A percentile compares a stretch with the other conserved stretches of the same genome.
phyloP scores from a whole-genome alignment of 2,888 invertebrate species.

The Agrochola lychnidis region DNA sequence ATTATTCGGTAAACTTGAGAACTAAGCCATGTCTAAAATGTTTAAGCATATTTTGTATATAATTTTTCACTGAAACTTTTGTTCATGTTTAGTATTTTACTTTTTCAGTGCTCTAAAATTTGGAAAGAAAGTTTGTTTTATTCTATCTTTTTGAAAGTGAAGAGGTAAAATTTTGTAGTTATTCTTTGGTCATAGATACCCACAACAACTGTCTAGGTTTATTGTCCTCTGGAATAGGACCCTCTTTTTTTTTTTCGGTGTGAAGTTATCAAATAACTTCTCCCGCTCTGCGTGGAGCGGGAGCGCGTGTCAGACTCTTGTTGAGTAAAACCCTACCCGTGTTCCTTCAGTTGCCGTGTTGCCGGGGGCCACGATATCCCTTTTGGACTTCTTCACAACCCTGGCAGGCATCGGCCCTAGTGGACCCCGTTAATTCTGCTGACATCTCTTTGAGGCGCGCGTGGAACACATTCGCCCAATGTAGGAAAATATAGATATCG shows the following conservation, averaged over 20 bases:
- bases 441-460: no score
- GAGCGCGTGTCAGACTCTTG: no score
- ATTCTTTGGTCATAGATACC: neutral
- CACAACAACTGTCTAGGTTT: neutral
- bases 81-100: neutral
- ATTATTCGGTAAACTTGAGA: conserved; percentile 31
- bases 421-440: no score
- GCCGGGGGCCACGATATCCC: no score
- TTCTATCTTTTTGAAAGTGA: neutral
- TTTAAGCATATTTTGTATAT: conserved; percentile 2
- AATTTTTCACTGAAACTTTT: neutral
- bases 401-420: no score
- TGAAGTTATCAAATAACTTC: no score
- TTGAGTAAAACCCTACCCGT: no score
- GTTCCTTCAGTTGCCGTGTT: no score
- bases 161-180: neutral
- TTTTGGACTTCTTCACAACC: no score
- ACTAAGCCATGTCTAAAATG: conserved; percentile 11
- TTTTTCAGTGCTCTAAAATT: neutral
- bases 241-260: no score
- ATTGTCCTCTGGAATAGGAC: neutral
- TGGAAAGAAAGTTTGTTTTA: neutral
- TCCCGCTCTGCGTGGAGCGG: no score
- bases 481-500: neutral
- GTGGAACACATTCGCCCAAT: no score